Evolutionary conservation across 1,140 invertebrate genomes (phyloP), one percentile per base, ranked within the genome.

Genomic region (Spodoptera litura): DNA sequence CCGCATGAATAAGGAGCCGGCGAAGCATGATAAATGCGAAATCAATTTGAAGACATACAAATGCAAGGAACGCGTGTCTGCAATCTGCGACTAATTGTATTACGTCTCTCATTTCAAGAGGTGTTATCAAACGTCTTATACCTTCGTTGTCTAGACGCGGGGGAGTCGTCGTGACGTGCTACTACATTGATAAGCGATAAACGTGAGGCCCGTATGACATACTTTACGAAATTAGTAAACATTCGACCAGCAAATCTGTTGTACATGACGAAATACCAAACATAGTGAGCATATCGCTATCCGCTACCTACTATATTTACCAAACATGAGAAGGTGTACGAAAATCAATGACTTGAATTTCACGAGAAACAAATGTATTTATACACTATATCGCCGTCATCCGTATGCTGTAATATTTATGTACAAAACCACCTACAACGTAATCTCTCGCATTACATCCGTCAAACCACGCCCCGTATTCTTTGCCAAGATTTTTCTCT

Each of bases 141-240:
- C 73, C 31, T 53, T 72, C 53, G 52, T 49, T 66, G 78, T 77
- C 79, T 80, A 77, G 79, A 80, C 73, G 31, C 31, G 56, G 56
- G 64, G 44, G 66, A 70, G 75, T 70, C 75, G 52, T 13, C 3
- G 66, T 74, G 78, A 79, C 59, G 71, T 72, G 8, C 8, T 9
- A 59, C 27, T 20, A 49, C 20, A 51, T 66, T 59, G 66, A 79
- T 77, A 76, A 49, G 35, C 55, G 55, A 73, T 72, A 72, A 73
- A 59, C 44, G 55, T 53, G 27, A 38, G 13, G 53, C 59, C 56
- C 73, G 78, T 71, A 66, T 62, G 74, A 62, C 73, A 76, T 64
- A 70, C 49, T 74, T 49, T 25, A 68, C 20, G 27, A 55, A 38
- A 64, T 73, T 78, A 58, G 62, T 35, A 72, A 71, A 71, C 59